Evolutionary conservation across 2,888 invertebrate genomes (phyloP), one percentile per base, ranked within the genome.

Genomic region (Ophion ventricosus): DNA sequence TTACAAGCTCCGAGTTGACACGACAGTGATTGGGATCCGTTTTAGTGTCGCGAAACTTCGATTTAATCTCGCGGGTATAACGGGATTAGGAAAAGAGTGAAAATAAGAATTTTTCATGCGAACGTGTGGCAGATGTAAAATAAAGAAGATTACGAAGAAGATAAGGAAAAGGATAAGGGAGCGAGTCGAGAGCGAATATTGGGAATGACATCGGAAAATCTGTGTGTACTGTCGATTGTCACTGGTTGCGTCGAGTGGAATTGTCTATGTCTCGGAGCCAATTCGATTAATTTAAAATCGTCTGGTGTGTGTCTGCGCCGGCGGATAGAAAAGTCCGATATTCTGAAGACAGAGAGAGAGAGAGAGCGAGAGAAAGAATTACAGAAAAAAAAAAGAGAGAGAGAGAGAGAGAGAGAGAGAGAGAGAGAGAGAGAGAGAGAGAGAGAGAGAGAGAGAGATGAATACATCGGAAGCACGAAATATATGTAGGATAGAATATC

Each of bases 21-120:
- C 49, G 70, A 70, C 29, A 20, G 11, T 26, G n/a, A 54, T 70
- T 49, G 72, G 61, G 54, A 77, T 70, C 49, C 63, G 66, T 63
- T 67, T 72, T 35, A 54, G 40, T 59, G 40, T 59, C 40, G 20
- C 35, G 23, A 40, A 72, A 81, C 66, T 79, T 75, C 73, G n/a
- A 70, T 73, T 80, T 75, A 72, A 66, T 72, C 61, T 17, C 35
- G 77, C 69, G 82, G 74, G 85, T 85, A 84, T 79, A 82, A 83
- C 35, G 11, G 83, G 86, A 87, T 87, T 85, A 83, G 76, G 70
- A 79, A 76, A 56, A 70, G 66, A 67, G 78, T 77, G 49, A 17
- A 82, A 82, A 82, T 83, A 70, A 74, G 20, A 64, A 84, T 85
- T 79, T 74, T 80, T 74, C 59, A 82, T 84, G 83, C 74, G 63